Conservation (phyloP, 2,888 invertebrate species). For the Agrochola litura region DNA sequence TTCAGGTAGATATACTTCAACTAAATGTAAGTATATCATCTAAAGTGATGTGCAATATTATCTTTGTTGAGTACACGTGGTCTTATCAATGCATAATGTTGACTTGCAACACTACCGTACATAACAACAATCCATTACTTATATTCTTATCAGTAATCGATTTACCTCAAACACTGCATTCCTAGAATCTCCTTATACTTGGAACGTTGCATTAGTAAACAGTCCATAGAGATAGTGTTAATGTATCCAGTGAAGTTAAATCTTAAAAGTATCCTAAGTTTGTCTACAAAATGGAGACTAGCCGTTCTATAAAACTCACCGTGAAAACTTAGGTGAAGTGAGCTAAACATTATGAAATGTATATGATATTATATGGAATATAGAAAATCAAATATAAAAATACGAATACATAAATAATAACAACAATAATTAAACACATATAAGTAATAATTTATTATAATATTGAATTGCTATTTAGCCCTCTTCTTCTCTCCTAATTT, state of each 20-base stretch:
- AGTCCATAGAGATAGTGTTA: background rate
- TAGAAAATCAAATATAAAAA: no score
- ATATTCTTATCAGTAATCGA: slow-evolving; percentile 37
- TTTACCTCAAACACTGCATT: slow-evolving; percentile 21
- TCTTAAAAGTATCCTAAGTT: no score
- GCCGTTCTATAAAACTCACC: background rate
- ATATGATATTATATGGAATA: no score
- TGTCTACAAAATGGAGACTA: background rate
- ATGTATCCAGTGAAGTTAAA: background rate
- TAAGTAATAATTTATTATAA: no score
- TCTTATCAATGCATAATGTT: slow-evolving; percentile 37
- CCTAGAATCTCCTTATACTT: background rate
- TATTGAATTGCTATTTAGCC: no score
- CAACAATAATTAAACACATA: no score
- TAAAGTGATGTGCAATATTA: slow-evolving; percentile 31
- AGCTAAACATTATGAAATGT: background rate
- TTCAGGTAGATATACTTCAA: background rate
- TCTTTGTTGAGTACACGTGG: slow-evolving; percentile 16
- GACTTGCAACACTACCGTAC: slow-evolving; percentile 26
- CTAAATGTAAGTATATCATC: background rate
- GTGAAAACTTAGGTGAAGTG: background rate
- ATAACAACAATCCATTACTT: slow-evolving; percentile 31
- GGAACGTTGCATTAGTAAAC: slow-evolving; percentile 6
- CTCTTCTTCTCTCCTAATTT: no score
- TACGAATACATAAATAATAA: no score